Conservation (phyloP, 1,140 invertebrate species). For the Chelonus insularis region DNA sequence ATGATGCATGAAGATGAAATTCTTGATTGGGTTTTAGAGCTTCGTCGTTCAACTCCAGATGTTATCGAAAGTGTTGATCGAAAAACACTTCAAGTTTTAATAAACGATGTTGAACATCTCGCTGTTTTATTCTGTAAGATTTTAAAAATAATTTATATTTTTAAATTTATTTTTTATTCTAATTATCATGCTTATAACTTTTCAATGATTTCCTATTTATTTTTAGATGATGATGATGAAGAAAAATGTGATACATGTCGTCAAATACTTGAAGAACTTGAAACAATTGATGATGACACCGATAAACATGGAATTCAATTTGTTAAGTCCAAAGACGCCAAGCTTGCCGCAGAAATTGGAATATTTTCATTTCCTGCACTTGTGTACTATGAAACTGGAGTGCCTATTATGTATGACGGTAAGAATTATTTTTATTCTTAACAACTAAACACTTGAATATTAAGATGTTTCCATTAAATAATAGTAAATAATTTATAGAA, state of each 20-base stretch:
- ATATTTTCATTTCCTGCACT: slow-evolving; percentile 89
- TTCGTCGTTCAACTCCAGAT: slow-evolving; percentile 82
- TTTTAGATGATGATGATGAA: slow-evolving; percentile 71
- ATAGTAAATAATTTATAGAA: no score
- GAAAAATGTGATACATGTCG: slow-evolving; percentile 76
- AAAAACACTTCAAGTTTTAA: slow-evolving; percentile 85
- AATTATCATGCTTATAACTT: no score
- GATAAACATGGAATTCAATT: slow-evolving; percentile 92
- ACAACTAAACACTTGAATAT: no score
- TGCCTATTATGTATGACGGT: slow-evolving; percentile 94
- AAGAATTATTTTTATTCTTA: slow-evolving; percentile 55
- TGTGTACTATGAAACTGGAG: slow-evolving; percentile 90
- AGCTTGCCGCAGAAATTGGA: slow-evolving; percentile 86
- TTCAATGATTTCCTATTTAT: no score
- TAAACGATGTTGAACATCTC: slow-evolving; percentile 87
- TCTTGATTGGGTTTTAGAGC: slow-evolving; percentile 85
- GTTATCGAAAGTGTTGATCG: slow-evolving; percentile 90
- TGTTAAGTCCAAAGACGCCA: slow-evolving; percentile 89
- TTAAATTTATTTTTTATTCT: neutral
- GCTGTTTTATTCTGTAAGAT: slow-evolving; percentile 91
- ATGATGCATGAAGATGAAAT: slow-evolving; percentile 90
- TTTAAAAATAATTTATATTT: slow-evolving; percentile 25
- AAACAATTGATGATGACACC: slow-evolving; percentile 93
- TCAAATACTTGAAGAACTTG: slow-evolving; percentile 83
- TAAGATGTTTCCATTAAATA: no score